Base-by-base conservation (phyloP, 2,797 vertebrate species). In the Coluber constrictor region DNA sequence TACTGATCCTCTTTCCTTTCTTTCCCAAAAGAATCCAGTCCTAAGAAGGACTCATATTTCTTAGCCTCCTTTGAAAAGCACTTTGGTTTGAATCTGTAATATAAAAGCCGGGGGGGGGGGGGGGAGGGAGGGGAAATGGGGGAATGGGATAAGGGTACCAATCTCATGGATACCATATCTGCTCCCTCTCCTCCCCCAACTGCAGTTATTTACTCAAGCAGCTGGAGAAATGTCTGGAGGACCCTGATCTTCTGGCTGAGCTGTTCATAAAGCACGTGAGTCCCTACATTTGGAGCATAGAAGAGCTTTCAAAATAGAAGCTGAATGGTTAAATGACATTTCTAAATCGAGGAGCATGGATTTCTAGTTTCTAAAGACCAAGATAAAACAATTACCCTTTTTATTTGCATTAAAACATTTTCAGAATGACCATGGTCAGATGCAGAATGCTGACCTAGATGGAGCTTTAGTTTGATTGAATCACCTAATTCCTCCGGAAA, bases 191-290 rank as follows among this genome's bases (percentile, higher is more conserved):
- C n/a, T 5, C 74, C 16, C 91, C 70, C 90, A 59, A 74, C 25
- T 92, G 47, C 95, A 98, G 97, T 94, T 98, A 97, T 95, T 97
- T 98, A 95, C 96, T 98, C 90, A 96, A 94, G 90, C 97, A 98
- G 92, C 94, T 98, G 57, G 96, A 96, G 93, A 96, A 83, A 54
- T 98, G 97, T 92, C 95, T 97, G 86, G 94, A 97, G 92, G 97
- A 98, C 83, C 97, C 97, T 92, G 97, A 97, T 95, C 96, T 96
- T 94, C 92, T 98, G 95, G 97, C 97, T 83, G 96, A 97, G 89
- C 96, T 98, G 59, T 98, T 98, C 95, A 98, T 98, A 96, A 98
- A 97, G 96, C 97, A 98, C 10, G 97, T 98, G 93, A 97, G 97
- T 94, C 61, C 10, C 43, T 74, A 23, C 27, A 29, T 4, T 59